phyloP scores from a whole-genome alignment of 2,888 invertebrate species.

The Nephrotoma guestfalica region DNA sequence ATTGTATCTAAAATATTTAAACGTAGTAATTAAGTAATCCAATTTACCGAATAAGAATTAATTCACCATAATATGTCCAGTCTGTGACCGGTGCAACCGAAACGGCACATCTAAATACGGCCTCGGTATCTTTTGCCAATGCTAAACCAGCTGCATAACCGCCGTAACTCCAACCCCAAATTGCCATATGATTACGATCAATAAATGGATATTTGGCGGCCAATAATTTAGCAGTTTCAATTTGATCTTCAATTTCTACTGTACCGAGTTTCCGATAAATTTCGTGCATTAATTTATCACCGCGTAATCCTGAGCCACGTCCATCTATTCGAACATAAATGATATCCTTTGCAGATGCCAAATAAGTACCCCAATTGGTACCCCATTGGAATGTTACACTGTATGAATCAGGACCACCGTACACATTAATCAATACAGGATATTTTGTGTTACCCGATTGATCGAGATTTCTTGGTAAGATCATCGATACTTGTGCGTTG shows the following conservation, averaged over 20 bases:
- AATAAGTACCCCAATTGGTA: constrained; percentile 76
- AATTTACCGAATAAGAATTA: neutral
- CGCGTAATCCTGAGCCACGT: constrained; percentile 74
- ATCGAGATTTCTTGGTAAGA: constrained; percentile 57
- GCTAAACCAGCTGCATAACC: constrained; percentile 86
- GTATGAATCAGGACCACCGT: constrained; percentile 84
- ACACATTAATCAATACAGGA: constrained; percentile 74
- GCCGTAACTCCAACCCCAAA: constrained; percentile 99
- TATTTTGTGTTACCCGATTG: constrained; percentile 50
- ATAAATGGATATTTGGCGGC: constrained; percentile 38
- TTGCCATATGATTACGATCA: constrained; percentile 67
- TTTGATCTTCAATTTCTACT: constrained; percentile 83
- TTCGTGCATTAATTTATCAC: constrained; percentile 67
- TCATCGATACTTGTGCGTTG: constrained; percentile 57
- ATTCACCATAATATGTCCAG: constrained; percentile 83
- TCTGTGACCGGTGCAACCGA: constrained; percentile 95
- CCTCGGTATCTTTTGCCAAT: constrained; percentile 56
- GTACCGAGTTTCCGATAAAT: constrained; percentile 75
- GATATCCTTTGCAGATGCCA: constrained; percentile 68
- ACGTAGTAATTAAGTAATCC: neutral
- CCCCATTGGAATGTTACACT: constrained; percentile 66
- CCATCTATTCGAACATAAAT: constrained; percentile 85
- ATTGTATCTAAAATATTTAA: constrained; percentile 59
- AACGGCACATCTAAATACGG: constrained; percentile 82
- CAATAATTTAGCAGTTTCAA: constrained; percentile 50